Base-by-base conservation (phyloP, 2,113 vertebrate species). In the Ceuthmochares aereus region DNA sequence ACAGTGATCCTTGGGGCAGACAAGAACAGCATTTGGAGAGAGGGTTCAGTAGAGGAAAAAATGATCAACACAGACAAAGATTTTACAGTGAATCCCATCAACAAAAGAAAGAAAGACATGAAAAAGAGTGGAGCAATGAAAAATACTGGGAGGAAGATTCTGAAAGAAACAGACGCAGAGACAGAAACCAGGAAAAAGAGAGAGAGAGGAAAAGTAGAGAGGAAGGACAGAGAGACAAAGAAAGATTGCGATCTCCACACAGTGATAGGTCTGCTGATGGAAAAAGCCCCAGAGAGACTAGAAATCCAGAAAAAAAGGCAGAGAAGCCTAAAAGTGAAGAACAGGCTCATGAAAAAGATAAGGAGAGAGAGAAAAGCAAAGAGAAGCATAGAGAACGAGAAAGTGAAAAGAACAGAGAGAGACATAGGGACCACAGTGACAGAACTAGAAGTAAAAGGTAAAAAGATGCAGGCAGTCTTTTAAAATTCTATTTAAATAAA, bases 1-100 rank as follows among this genome's bases (percentile, higher is more conserved):
- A 99, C 91, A 98, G 97, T 1, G 99, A 99, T 93, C 98, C 98
- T 32, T 99, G 99, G 98, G 99, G 99, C 92, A 99, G 98, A 95
- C 98, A 98, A 88, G 98, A 98, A 8, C 98, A 98, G 8, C 98
- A 97, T 36, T 89, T 97, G 76, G 98, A 98, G 47, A 98, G 98
- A 87, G 89, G 95, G 13, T 98, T 98, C 92, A 98, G 37, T 77
- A 98, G 98, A 23, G 98, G 98, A 14, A 99, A 99, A 79, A 96
- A 96, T 42, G 99, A 99, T 69, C 98, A 98, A 79, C 97, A 98
- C 3, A 97, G 98, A 63, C 98, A 98, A 77, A 96, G 98, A 52
- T 98, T 98, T 94, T 98, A 98, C 96, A 98, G 98, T 88, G 99
- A 99, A 64, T 97, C 98, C 6, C 98, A 99, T 88, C 98, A 98